phyloP scores from a whole-genome alignment of 2,888 invertebrate species.

The Oscheius sp. region DNA sequence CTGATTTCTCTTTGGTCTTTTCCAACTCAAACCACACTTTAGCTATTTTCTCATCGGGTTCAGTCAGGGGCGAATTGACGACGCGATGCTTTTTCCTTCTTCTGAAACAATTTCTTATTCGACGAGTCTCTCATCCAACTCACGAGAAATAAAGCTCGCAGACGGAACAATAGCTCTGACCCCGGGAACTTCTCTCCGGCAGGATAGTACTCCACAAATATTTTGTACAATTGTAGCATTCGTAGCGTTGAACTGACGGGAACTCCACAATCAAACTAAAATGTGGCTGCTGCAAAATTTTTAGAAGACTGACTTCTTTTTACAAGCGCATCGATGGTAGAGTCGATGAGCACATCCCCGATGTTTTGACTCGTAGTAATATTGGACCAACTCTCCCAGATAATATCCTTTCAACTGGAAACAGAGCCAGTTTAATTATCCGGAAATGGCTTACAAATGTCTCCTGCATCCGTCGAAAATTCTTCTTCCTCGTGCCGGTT shows the following conservation, averaged over 20 bases:
- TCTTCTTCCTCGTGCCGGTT: conserved; percentile 14
- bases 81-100: conserved; percentile 14
- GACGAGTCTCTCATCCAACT: conserved; percentile 3
- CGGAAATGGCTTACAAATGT: conserved; percentile 28
- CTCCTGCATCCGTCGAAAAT: conserved; percentile 35
- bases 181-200: not conserved
- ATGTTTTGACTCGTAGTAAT: conserved; percentile 38
- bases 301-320: conserved; percentile 13
- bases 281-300: not conserved
- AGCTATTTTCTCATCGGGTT: conserved; percentile 31
- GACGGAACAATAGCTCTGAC: conserved; percentile 14
- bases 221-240: conserved; percentile 34
- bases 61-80: not conserved
- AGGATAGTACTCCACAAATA: conserved; percentile 23
- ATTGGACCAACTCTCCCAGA: conserved; percentile 35
- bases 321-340: conserved; percentile 27
- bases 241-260: conserved; percentile 11
- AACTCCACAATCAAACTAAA: conserved; percentile 8
- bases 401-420: conserved; percentile 35
- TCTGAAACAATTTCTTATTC: not conserved
- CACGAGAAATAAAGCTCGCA: conserved; percentile 30
- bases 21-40: conserved; percentile 8
- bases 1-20: not conserved
- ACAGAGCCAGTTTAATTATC: not conserved
- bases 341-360: conserved; percentile 22